phyloP scores from a whole-genome alignment of 1,140 invertebrate species.

The Anoplolepis gracilipes region DNA sequence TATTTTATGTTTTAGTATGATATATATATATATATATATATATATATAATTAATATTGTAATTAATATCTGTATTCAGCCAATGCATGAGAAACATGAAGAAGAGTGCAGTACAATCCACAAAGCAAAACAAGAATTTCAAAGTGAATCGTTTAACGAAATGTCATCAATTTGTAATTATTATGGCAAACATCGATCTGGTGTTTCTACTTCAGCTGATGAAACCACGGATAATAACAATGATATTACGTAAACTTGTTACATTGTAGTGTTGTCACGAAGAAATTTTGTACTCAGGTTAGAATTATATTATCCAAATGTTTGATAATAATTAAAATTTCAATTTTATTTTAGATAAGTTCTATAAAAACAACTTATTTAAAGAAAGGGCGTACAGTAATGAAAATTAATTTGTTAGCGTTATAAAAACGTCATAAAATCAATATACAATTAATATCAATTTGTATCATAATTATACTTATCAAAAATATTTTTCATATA shows the following conservation, averaged over 20 bases:
- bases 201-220: slow-evolving; percentile 56
- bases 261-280: background rate
- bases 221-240: slow-evolving; percentile 66
- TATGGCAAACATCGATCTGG: slow-evolving; percentile 17
- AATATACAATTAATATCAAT: background rate
- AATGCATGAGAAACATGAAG: background rate
- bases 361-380: background rate
- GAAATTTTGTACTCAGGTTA: background rate
- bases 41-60: background rate
- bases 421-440: background rate
- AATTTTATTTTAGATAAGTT: background rate
- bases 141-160: slow-evolving; percentile 47
- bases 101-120: background rate
- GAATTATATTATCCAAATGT: slow-evolving; percentile 19
- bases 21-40: too few species aligned
- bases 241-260: slow-evolving; percentile 15
- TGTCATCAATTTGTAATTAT: slow-evolving; percentile 39
- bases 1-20: background rate
- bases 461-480: background rate
- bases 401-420: background rate
- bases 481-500: slow-evolving; percentile 25
- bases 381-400: background rate
- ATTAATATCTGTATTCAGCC: slow-evolving; percentile 23
- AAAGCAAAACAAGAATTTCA: background rate
- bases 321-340: background rate